These are phyloP conservation scores for Oreocharis arfaki DNA, from an alignment of 2,113 vertebrate genomes.

Conservation along the genomic window DNA sequence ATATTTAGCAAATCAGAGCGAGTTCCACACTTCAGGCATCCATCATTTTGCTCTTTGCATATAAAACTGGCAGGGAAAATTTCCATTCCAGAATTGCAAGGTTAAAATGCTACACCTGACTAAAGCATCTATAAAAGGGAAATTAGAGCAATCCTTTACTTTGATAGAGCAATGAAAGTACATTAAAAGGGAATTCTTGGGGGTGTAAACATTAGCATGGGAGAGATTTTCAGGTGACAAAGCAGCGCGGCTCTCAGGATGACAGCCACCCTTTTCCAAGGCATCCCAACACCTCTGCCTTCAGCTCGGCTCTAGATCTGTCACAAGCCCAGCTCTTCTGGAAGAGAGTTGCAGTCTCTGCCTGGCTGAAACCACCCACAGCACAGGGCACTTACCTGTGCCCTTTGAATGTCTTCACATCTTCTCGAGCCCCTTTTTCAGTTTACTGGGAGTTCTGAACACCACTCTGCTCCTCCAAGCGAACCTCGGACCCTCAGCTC, in stretches of 20 bases:
- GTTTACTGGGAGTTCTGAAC: background rate
- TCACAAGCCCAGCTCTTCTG: background rate
- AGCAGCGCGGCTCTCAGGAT: background rate
- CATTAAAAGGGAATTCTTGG: background rate
- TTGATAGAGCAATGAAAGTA: background rate
- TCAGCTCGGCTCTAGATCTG: background rate
- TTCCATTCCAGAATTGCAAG: background rate
- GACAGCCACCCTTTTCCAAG: background rate
- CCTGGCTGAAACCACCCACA: background rate
- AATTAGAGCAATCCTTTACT: background rate
- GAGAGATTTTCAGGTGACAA: background rate
- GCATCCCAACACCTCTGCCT: background rate
- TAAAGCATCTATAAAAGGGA: background rate
- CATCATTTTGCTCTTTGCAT: background rate
- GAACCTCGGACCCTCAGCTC: background rate
- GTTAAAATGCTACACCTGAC: background rate
- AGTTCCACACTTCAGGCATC: background rate
- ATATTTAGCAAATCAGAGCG: background rate
- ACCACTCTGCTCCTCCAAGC: background rate
- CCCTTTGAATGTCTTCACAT: fast-evolving
- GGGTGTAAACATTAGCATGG: background rate
- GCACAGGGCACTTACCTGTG: background rate
- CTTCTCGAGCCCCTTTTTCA: background rate
- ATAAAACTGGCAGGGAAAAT: background rate
- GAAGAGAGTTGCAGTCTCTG: background rate